phyloP scores from a whole-genome alignment of 2,888 invertebrate genomes.

The Barypeithes pellucidus region DNA sequence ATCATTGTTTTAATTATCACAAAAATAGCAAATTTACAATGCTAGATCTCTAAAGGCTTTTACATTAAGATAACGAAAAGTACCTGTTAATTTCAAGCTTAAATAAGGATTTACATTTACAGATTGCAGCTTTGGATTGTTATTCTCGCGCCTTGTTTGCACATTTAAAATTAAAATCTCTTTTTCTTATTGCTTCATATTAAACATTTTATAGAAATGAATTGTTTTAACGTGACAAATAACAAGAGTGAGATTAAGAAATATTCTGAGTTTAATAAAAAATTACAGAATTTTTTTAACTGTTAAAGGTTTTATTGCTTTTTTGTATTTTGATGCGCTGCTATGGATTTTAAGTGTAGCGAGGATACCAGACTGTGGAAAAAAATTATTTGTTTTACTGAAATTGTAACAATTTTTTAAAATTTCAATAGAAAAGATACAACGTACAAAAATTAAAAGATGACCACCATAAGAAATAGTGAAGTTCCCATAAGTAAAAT shows the following conservation, averaged over 20 bases:
- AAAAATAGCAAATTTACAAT: slow-evolving; percentile 29
- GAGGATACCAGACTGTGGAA: too few species aligned
- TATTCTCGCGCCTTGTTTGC: slow-evolving; percentile 21
- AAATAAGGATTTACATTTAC: slow-evolving; percentile 35
- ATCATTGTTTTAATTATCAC: slow-evolving; percentile 31
- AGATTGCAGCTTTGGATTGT: slow-evolving; percentile 31
- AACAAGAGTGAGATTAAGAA: background rate
- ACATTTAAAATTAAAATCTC: slow-evolving; percentile 29
- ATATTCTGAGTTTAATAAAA: background rate
- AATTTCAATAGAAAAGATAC: too few species aligned
- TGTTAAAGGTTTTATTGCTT: too few species aligned
- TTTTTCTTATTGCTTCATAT: slow-evolving; percentile 16
- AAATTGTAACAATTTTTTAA: too few species aligned
- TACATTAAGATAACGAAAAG: slow-evolving; percentile 29
- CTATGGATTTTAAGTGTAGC: too few species aligned
- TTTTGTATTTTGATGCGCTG: too few species aligned
- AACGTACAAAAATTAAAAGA: too few species aligned
- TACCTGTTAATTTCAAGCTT: slow-evolving; percentile 38
- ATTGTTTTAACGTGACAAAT: slow-evolving; percentile 1
- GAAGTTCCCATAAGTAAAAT: too few species aligned
- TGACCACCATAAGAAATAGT: too few species aligned
- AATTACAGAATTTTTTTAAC: background rate
- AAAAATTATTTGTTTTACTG: too few species aligned
- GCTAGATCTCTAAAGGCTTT: slow-evolving; percentile 24
- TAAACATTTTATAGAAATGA: background rate